Base-by-base conservation (phyloP, 2,797 vertebrate genomes). In the Myripristis jacobus region DNA sequence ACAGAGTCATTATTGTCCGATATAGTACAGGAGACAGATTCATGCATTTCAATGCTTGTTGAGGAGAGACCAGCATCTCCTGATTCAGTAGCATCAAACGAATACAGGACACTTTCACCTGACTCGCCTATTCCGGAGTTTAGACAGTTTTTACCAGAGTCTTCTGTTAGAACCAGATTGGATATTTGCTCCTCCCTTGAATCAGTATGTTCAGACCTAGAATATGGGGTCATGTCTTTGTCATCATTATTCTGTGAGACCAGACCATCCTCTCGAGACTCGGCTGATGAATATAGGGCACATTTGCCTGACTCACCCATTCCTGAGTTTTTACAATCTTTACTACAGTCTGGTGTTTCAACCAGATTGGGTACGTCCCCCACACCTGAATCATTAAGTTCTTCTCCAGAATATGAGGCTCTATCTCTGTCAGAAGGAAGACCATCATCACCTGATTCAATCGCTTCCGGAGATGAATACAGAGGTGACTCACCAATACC, bases 101-200 rank as follows among this genome's bases (percentile, higher is more conserved):
- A 80, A 29, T 36, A 77, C 46, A 81, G 60, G 19, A 22, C 46
- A 52, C 79, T 87, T 1, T 86, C 85, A 2, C 80, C 87, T 54
- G 91, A 92, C 58, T 92, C 90, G 64, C 88, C 91, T 29, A 24
- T 91, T 47, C 88, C 88, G 29, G 80, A 81, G 11, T 91, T 89
- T 81, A 66, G 46, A 73, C 70, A 22, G 22, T 73, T 56, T 70
- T 55, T 76, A 29, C 53, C 59, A 73, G 79, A 86, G 53, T 69
- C 59, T 15, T 1, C 46, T 50, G 15, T 63, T 19, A 34, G 29
- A 43, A 8, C 56, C 29, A 46, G 38, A 48, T 29, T 70, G 19
- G 67, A 62, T 54, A 46, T 19, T 21, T 75, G 66, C 44, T 77
- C 70, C 29, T 87, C 88, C 11, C 15, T 51, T 62, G 67, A 75